Percentiles rank a stretch among this genome's conserved stretches.
phyloP scores from a whole-genome alignment of 1,140 invertebrate genomes.

The Galleria mellonella region DNA sequence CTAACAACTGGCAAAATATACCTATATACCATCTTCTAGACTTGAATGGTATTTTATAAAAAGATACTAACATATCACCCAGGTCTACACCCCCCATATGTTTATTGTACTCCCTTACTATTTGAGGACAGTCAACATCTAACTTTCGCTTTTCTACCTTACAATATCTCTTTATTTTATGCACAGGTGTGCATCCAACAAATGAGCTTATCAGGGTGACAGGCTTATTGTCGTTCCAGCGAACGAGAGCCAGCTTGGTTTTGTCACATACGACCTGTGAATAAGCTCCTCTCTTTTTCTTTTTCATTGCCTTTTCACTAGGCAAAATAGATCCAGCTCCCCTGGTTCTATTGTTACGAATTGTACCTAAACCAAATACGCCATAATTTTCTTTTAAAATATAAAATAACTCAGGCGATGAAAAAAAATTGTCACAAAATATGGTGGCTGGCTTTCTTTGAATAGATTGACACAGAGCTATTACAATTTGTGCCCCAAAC shows the following conservation, averaged over 20 bases:
- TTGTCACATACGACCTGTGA: slow-evolving; percentile 17
- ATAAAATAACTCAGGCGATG: slow-evolving; percentile 18
- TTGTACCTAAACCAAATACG: slow-evolving; percentile 15
- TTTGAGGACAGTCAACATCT: slow-evolving; percentile 45
- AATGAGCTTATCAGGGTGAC: slow-evolving; percentile 55
- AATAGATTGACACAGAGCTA: slow-evolving; percentile 22
- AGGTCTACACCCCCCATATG: slow-evolving; percentile 33
- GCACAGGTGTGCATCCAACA: slow-evolving; percentile 34
- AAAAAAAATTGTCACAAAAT: slow-evolving; percentile 26
- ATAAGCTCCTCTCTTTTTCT: slow-evolving; percentile 23
- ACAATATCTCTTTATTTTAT: slow-evolving; percentile 25
- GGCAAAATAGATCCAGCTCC: slow-evolving; percentile 24
- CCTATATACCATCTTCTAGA: background rate
- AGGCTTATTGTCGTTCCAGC: slow-evolving; percentile 63
- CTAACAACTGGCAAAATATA: background rate
- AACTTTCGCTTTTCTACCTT: slow-evolving; percentile 22
- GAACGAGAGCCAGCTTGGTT: slow-evolving; percentile 37
- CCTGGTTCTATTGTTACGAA: slow-evolving; percentile 14
- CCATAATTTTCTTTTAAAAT: slow-evolving; percentile 16
- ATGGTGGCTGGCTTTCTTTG: slow-evolving; percentile 9
- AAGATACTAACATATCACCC: slow-evolving; percentile 28
- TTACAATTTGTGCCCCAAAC: slow-evolving; percentile 20
- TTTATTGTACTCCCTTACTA: slow-evolving; percentile 63
- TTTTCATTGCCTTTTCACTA: slow-evolving; percentile 41
- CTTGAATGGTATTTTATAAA: slow-evolving; percentile 12